Conservation (phyloP, 2,888 invertebrate genomes). For the Monoplex corrugatus region DNA sequence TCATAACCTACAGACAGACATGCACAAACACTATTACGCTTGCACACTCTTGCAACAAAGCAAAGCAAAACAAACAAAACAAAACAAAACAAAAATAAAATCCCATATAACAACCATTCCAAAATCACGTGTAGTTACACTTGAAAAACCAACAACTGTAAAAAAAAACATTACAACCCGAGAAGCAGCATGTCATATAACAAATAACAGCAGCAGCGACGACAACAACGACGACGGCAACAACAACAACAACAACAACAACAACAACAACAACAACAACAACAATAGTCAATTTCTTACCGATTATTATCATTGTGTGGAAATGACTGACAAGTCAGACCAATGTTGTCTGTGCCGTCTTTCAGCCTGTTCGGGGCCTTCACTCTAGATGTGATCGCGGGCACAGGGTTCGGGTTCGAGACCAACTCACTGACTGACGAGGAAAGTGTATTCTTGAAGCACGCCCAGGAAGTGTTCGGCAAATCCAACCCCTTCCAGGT, state of each 20-base stretch:
- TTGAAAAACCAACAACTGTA: background rate
- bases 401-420: slow-evolving; percentile 52
- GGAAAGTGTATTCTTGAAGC: background rate
- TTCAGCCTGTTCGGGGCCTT: slow-evolving; percentile 16
- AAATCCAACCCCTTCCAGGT: background rate
- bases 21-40: no score
- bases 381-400: slow-evolving; percentile 53
- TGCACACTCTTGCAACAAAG: no score
- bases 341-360: background rate
- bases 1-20: no score
- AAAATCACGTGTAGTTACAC: no score
- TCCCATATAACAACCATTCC: no score
- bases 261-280: background rate
- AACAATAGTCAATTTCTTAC: background rate
- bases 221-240: background rate
- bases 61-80: no score
- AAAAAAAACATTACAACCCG: background rate
- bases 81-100: no score
- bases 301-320: background rate
- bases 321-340: background rate
- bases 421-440: slow-evolving; percentile 47
- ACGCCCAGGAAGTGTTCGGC: slow-evolving; percentile 33
- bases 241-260: background rate
- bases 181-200: background rate
- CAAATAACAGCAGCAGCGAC: no score